Evolutionary conservation across 2,888 invertebrate species (phyloP).

Genomic region (Taenaris catops): DNA sequence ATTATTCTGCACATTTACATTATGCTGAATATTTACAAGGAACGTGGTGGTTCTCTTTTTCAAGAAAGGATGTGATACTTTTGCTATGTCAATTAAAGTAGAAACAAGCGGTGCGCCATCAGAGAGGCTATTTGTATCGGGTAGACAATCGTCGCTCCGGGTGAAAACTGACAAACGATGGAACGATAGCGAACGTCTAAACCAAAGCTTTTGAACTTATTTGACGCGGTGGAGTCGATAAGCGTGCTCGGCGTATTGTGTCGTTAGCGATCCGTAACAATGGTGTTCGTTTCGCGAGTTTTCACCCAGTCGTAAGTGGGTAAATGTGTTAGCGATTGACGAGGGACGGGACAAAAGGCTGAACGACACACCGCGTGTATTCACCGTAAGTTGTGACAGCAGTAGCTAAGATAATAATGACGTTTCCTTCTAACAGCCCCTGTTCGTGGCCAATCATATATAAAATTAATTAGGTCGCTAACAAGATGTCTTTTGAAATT

Average conservation of each 20-base stretch:
- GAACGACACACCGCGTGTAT: constrained; percentile 34
- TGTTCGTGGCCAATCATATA: constrained; percentile 23
- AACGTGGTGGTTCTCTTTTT: too few species aligned
- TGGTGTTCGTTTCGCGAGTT: constrained; percentile 70
- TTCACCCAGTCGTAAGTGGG: constrained; percentile 70
- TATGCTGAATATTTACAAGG: too few species aligned
- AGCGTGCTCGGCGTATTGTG: constrained; percentile 52
- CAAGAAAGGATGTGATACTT: constrained; percentile 24
- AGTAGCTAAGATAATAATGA: constrained; percentile 60
- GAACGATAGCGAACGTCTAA: constrained; percentile 58
- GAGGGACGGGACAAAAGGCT: constrained; percentile 49
- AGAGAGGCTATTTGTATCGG: constrained; percentile 66
- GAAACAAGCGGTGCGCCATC: constrained; percentile 43
- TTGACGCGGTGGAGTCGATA: constrained; percentile 68
- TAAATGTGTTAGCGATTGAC: constrained; percentile 75
- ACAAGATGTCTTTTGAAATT: too few species aligned
- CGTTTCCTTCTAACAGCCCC: constrained; percentile 41
- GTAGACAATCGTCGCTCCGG: constrained; percentile 60
- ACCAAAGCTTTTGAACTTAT: constrained; percentile 74
- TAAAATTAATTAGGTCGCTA: constrained; percentile 36
- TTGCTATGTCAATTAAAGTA: constrained; percentile 57
- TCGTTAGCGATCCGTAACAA: constrained; percentile 47
- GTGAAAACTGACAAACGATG: constrained; percentile 70
- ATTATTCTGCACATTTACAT: too few species aligned
- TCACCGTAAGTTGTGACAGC: constrained; percentile 44